Evolutionary conservation across 1,140 invertebrate species (phyloP).

Genomic region (Portunus trituberculatus): DNA sequence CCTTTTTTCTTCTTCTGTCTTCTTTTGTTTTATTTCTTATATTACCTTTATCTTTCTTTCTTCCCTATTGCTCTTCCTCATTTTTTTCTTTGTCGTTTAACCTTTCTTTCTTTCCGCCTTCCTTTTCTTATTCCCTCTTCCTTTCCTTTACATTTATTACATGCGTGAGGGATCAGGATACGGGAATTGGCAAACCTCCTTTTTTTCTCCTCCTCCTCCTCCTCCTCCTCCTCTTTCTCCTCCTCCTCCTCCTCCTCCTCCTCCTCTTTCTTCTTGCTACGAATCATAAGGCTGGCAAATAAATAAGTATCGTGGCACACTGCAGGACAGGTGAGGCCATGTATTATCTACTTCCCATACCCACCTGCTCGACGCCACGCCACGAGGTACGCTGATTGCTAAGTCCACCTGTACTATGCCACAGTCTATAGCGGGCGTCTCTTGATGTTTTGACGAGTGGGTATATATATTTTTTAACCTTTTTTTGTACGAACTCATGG

Average conservation of each 20-base stretch:
- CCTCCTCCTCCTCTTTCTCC: too few relatives aligned
- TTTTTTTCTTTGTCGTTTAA: too few relatives aligned
- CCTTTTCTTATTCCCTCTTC: too few relatives aligned
- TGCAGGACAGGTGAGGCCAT: neutral
- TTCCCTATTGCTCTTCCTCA: neutral
- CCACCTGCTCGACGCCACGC: neutral
- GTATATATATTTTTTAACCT: too few relatives aligned
- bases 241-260: too few relatives aligned
- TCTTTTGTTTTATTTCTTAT: neutral
- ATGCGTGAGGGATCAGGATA: neutral
- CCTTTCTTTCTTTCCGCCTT: too few relatives aligned
- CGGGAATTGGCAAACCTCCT: neutral
- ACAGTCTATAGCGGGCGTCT: neutral
- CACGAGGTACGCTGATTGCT: neutral
- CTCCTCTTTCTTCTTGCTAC: neutral
- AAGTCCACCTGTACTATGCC: slow-evolving; percentile 1
- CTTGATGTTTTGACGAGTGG: too few relatives aligned
- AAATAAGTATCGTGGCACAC: slow-evolving; percentile 55
- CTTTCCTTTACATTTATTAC: too few relatives aligned
- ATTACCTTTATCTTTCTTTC: neutral
- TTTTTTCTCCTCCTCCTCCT: too few relatives aligned
- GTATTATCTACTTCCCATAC: slow-evolving; percentile 10
- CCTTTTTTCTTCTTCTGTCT: neutral
- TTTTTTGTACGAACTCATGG: neutral
- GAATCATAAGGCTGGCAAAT: slow-evolving; percentile 66